phyloP scores from a whole-genome alignment of 2,888 invertebrate species.

The Acronicta psi region DNA sequence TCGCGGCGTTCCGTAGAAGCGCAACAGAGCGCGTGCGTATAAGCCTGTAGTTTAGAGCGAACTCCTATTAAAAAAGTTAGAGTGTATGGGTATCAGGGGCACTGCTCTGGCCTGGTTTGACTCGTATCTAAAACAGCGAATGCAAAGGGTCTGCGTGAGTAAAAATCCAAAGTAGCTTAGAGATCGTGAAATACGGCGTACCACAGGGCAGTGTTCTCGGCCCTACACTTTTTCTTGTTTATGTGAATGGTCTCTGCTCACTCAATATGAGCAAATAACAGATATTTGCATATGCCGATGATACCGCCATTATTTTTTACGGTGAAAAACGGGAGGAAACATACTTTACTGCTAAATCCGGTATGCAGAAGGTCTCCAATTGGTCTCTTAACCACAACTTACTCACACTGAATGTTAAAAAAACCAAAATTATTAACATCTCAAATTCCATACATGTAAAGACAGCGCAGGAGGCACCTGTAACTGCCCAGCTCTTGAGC shows the following conservation, averaged over 20 bases:
- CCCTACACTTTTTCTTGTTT: not conserved
- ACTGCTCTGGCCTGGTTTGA: no score
- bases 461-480: no score
- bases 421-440: not conserved
- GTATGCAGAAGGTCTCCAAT: not conserved
- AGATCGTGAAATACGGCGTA: no score
- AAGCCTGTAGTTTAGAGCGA: no score
- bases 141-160: not conserved
- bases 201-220: constrained; percentile 1
- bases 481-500: no score
- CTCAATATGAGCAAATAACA: not conserved
- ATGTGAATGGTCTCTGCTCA: not conserved
- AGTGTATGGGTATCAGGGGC: no score
- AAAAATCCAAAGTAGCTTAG: not conserved
- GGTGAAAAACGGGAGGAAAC: not conserved
- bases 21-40: no score
- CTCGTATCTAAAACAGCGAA: not conserved
- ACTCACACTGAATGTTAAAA: not conserved
- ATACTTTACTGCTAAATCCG: not conserved
- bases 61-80: no score
- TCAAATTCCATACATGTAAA: no score
- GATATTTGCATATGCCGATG: not conserved
- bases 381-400: constrained; percentile 1
- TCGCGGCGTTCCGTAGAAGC: no score
- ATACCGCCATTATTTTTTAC: not conserved